Evolutionary conservation across 2,797 vertebrate genomes (phyloP).

Genomic region (Tragopan temminckii): DNA sequence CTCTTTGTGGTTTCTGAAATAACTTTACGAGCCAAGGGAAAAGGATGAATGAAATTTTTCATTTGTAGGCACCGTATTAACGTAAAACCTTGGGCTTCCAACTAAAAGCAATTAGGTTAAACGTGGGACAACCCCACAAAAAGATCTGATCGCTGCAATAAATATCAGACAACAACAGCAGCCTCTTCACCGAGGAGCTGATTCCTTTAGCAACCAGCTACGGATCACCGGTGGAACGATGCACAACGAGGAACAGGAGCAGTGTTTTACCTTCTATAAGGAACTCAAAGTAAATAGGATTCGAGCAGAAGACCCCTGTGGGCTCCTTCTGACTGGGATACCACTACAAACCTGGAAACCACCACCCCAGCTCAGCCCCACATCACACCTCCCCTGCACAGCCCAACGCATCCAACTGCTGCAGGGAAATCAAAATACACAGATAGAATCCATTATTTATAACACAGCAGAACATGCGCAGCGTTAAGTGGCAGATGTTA

Average conservation of each 20-base stretch:
- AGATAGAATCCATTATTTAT: conserved; percentile 8
- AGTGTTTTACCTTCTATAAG: not conserved
- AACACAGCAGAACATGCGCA: not conserved
- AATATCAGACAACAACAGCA: not conserved
- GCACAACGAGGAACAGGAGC: not conserved
- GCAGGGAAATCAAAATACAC: not conserved
- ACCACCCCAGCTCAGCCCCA: not conserved
- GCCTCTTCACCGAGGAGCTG: not conserved
- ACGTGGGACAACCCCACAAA: not conserved
- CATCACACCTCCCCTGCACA: not conserved
- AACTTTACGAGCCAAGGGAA: conserved; percentile 20
- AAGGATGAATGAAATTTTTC: conserved; percentile 39
- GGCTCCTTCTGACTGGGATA: not conserved
- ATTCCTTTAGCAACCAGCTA: not conserved
- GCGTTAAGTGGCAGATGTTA: conserved; percentile 30
- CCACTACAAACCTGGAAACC: not conserved
- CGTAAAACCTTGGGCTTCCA: conserved; percentile 12
- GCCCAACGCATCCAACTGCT: not conserved
- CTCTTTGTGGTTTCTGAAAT: conserved; percentile 21
- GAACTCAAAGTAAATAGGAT: not conserved
- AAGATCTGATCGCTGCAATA: not conserved
- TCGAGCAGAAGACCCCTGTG: not conserved
- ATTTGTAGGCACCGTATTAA: not conserved
- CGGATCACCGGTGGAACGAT: not conserved
- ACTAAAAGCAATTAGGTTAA: conserved; percentile 9